Conservation (phyloP, 64 coral and sea anemone genomes). For the Pocillopora verrucosa region DNA sequence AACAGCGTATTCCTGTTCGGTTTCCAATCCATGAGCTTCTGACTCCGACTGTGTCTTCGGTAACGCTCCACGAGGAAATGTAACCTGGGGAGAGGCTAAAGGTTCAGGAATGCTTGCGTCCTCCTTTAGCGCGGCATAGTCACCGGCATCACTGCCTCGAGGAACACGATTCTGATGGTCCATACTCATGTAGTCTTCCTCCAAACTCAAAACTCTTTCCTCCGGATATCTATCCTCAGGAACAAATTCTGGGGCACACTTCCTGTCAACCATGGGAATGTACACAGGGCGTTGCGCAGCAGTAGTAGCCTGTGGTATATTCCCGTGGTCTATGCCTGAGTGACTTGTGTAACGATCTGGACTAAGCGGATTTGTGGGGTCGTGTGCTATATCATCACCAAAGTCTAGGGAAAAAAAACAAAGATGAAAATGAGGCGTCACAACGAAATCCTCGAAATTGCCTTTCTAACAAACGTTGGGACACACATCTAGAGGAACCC, state of each 20-base stretch:
- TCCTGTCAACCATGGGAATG: too few species aligned
- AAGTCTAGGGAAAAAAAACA: neutral
- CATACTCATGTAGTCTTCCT: neutral
- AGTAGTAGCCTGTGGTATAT: neutral
- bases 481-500: neutral
- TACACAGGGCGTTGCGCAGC: too few species aligned
- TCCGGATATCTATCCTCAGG: too few species aligned
- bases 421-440: neutral
- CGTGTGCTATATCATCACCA: neutral
- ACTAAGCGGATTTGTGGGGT: neutral
- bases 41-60: neutral
- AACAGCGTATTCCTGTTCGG: neutral
- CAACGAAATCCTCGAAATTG: neutral
- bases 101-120: neutral
- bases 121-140: neutral
- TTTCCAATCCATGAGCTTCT: neutral
- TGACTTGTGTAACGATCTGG: neutral
- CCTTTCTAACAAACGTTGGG: neutral
- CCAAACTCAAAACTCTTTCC: neutral
- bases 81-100: too few species aligned
- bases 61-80: too few species aligned
- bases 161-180: neutral
- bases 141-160: neutral
- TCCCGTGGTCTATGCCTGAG: neutral
- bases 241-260: too few species aligned